A percentile compares a stretch with the other conserved stretches of the same genome.
Evolutionary conservation across 2,797 vertebrate species (phyloP).

Genomic region (Eremophila alpestris): DNA sequence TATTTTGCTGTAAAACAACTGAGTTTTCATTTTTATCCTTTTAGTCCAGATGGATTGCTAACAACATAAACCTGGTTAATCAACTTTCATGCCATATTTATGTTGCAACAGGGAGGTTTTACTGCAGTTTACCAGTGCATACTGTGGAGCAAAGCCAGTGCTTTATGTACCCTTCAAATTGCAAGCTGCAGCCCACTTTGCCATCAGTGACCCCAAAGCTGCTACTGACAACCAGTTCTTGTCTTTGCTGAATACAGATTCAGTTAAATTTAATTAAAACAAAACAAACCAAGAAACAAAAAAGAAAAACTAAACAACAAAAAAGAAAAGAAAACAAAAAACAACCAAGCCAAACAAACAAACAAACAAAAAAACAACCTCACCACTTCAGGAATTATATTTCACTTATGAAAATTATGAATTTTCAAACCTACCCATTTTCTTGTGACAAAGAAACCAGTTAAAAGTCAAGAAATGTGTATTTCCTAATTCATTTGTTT

Average conservation of each 20-base stretch:
- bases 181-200: slow-evolving; percentile 54
- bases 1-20: neutral
- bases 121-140: slow-evolving; percentile 48
- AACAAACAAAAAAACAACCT: neutral
- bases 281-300: neutral
- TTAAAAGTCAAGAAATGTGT: slow-evolving; percentile 2
- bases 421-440: neutral
- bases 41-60: slow-evolving; percentile 69
- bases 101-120: slow-evolving; percentile 67
- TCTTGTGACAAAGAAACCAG: neutral
- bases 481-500: slow-evolving; percentile 58
- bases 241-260: neutral
- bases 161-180: slow-evolving; percentile 70
- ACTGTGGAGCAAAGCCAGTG: slow-evolving; percentile 52
- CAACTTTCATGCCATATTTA: slow-evolving; percentile 74
- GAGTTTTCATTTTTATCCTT: slow-evolving; percentile 60
- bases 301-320: fast-evolving
- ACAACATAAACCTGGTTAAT: slow-evolving; percentile 75
- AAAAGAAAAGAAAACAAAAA: neutral
- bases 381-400: slow-evolving; percentile 9
- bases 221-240: slow-evolving; percentile 25
- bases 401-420: slow-evolving; percentile 38
- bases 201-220: slow-evolving; percentile 37
- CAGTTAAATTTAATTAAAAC: slow-evolving; percentile 25
- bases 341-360: neutral